These are phyloP conservation scores for Cyrtodaria siliqua DNA, from an alignment of 2,888 invertebrate species.

Conservation along the genomic window DNA sequence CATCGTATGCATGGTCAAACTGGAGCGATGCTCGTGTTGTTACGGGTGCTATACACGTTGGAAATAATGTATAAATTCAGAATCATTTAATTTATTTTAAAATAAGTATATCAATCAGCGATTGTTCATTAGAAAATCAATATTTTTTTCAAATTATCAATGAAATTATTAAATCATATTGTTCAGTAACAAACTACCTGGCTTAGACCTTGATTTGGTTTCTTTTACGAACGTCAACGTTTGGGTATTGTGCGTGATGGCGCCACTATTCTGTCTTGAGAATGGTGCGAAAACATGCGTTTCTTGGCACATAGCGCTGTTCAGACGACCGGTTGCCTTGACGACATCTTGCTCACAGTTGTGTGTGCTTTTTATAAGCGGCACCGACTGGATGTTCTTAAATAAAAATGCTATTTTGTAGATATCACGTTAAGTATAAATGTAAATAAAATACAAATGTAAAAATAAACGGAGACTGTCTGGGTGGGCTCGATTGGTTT, in stretches of 20 bases:
- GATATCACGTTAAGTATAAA: too few relatives aligned
- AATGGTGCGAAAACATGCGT: slow-evolving; percentile 92
- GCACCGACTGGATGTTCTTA: slow-evolving; percentile 83
- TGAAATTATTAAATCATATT: too few relatives aligned
- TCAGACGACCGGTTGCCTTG: slow-evolving; percentile 89
- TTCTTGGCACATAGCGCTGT: slow-evolving; percentile 90
- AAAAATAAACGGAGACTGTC: too few relatives aligned
- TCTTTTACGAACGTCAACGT: slow-evolving; percentile 77
- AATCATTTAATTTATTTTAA: too few relatives aligned
- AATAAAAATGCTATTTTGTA: background rate
- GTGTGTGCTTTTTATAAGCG: slow-evolving; percentile 87
- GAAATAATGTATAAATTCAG: too few relatives aligned
- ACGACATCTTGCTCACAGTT: slow-evolving; percentile 89
- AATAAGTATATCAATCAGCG: too few relatives aligned
- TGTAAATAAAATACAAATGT: too few relatives aligned
- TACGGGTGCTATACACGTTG: slow-evolving; percentile 65
- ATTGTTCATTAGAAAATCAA: too few relatives aligned
- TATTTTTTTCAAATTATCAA: too few relatives aligned
- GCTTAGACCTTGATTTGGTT: slow-evolving; percentile 36
- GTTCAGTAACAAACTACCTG: slow-evolving; percentile 49
- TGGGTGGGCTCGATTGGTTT: too few relatives aligned
- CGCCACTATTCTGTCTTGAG: slow-evolving; percentile 87
- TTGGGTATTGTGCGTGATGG: slow-evolving; percentile 85
- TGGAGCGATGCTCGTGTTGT: slow-evolving; percentile 87
- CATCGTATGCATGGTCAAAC: slow-evolving; percentile 69